Evolutionary conservation across 2,888 invertebrate species (phyloP), one percentile per base, ranked within the genome.

Genomic region (Plagodis dolabraria): DNA sequence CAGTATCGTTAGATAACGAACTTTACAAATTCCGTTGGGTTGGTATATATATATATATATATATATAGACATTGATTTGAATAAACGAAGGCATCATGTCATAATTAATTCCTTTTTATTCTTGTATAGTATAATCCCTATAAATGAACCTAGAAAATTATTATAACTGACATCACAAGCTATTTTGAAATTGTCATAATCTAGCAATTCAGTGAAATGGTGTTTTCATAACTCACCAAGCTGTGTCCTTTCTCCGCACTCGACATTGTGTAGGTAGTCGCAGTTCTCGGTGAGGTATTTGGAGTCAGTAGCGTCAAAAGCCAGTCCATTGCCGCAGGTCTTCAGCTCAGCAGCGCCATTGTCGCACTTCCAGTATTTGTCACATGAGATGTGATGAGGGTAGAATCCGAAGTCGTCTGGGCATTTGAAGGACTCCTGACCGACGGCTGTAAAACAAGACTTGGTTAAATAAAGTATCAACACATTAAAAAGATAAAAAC

Each of bases 341-440:
- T 98, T 98, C 72, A 98, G 93, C 79, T 98, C 98, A 60, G 98
- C 96, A 8, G 90, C 96, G 71, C 96, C 97, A 78, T 97, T 97
- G 88, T 98, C 98, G 83, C 98, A 98, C 89, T 98, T 97, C 97
- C 97, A 98, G 92, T 98, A 98, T 89, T 98, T 98, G 93, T 98
- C 98, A 87, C 98, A 98, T 51, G 97, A 97, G 63, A 94, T 83
- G 82, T 96, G 96, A 89, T 98, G 98, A 59, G 98, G 97, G 92
- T 98, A 98, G 94, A 98, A 98, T 38, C 98, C 98, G 84, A 97
- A 98, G 86, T 98, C 98, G 82, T 98, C 97, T 38, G 98, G 98
- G 81, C 98, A 98, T 93, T 98, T 97, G 94, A 98, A 98, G 80
- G 93, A 94, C 71, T 97, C 97, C 89, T 97, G 97, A 72, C 94